Evolutionary conservation across 1,140 invertebrate genomes (phyloP), one percentile per base, ranked within the genome.

Genomic region (Zaprionus vittiger): DNA sequence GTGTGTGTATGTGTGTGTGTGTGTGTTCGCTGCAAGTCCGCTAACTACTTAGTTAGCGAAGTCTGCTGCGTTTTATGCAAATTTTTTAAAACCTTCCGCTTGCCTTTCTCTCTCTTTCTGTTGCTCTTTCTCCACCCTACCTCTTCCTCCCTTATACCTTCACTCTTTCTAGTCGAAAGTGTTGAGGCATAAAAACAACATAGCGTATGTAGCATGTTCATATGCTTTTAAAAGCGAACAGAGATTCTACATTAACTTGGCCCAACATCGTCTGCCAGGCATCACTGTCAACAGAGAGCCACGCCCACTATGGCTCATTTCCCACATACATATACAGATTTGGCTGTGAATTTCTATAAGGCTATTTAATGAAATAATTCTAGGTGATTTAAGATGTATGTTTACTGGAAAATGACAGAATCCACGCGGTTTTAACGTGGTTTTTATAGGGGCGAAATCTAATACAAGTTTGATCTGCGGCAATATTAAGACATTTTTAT

Each of bases 221-320:
- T 82, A 90, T 89, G 83, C 84, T 90, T 85, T 90, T 84, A 77
- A 89, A 74, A 85, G 52, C 59, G 85, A 90, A 89, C 85, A 90
- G 85, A 89, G 73, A 80, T 85, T 89, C 38, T 80, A 89, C 85
- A 89, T 89, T 89, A 90, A 89, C 85, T 85, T 90, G 81, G 85
- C 78, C 75, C 75, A 56, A 37, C 69, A 66, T 55, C 72, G 41
- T 73, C 52, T 54, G 64, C 72, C 7, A 80, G 72, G 73, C 74
- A 52, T 59, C 77, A 49, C 81, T 72, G 67, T 71, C 65, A 65
- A 70, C 72, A 44, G 14, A 38, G 34, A 15, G 20, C n/a, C 34
- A 66, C 61, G 47, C 47, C 20, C 47, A 22, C 47, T 3, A 4
- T 11, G 3, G 17, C 47, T 11, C 4, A 4, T 14, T 22, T 49